phyloP scores from a whole-genome alignment of 35 echinoderm and acorn worm genomes.

The Heliocidaris erythrogramma region DNA sequence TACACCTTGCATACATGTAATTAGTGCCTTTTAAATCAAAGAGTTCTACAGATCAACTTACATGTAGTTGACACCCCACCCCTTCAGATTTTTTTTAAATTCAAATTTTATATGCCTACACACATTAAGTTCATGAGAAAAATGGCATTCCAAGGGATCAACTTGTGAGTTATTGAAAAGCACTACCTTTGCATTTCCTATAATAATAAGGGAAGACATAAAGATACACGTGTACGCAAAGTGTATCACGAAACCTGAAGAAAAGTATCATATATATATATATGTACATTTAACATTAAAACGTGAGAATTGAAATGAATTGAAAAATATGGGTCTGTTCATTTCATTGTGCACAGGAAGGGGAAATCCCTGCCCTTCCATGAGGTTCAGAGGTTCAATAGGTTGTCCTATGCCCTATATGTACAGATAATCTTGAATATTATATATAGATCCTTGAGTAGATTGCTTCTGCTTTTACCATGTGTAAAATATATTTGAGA shows the following conservation, averaged over 20 bases:
- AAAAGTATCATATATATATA: too few species aligned
- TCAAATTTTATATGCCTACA: not conserved
- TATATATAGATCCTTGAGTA: not conserved
- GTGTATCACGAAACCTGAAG: too few species aligned
- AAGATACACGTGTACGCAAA: too few species aligned
- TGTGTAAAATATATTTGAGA: too few species aligned
- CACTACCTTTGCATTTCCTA: too few species aligned
- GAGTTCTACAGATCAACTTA: not conserved
- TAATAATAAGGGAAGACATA: too few species aligned
- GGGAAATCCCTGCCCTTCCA: slow-evolving; percentile 43
- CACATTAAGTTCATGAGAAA: too few species aligned
- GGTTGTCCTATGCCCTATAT: not conserved
- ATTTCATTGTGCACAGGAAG: slow-evolving; percentile 29
- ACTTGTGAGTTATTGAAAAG: too few species aligned
- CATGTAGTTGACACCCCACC: not conserved
- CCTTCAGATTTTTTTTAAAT: not conserved
- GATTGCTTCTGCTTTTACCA: not conserved
- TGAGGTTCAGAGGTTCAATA: slow-evolving; percentile 8
- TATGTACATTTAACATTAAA: not conserved
- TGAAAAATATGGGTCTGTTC: not conserved
- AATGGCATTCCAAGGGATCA: too few species aligned
- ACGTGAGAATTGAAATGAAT: not conserved
- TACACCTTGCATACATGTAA: not conserved
- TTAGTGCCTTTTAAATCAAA: not conserved
- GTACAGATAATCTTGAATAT: too few species aligned